Percentiles rank a stretch among this genome's conserved stretches.
Evolutionary conservation across 2,113 vertebrate genomes (phyloP).

Genomic region (Crotalus helleri): DNA sequence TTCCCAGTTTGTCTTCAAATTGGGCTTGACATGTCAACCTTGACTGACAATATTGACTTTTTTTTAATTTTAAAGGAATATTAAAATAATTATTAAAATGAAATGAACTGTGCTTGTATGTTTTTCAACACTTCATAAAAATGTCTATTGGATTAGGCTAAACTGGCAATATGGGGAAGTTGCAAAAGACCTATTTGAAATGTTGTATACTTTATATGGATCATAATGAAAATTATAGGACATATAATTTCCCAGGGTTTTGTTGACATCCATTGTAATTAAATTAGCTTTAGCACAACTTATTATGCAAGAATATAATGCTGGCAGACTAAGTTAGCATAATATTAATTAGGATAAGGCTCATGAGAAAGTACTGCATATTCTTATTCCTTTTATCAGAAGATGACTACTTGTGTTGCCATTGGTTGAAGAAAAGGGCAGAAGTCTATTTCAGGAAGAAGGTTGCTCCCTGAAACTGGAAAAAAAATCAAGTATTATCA

Average conservation of each 20-base stretch:
- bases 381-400: background rate
- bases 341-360: background rate
- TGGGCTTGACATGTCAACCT: background rate
- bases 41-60: background rate
- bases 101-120: background rate
- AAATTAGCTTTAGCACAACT: conserved; percentile 21
- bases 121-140: background rate
- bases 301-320: background rate
- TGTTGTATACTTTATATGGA: background rate
- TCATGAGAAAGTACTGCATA: background rate
- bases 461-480: background rate
- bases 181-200: conserved; percentile 30
- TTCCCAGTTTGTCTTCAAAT: background rate
- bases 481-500: background rate
- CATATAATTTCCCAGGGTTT: conserved; percentile 30
- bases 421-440: background rate
- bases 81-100: background rate
- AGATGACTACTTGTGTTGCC: background rate
- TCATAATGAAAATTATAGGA: conserved; percentile 17
- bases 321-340: background rate
- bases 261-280: conserved; percentile 37
- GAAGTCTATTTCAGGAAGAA: background rate
- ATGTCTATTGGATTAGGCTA: conserved; percentile 20
- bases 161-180: conserved; percentile 33
- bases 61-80: background rate